These are phyloP conservation scores for Parasteatoda tepidariorum DNA, from an alignment of 1,140 invertebrate genomes.

Conservation along the genomic window DNA sequence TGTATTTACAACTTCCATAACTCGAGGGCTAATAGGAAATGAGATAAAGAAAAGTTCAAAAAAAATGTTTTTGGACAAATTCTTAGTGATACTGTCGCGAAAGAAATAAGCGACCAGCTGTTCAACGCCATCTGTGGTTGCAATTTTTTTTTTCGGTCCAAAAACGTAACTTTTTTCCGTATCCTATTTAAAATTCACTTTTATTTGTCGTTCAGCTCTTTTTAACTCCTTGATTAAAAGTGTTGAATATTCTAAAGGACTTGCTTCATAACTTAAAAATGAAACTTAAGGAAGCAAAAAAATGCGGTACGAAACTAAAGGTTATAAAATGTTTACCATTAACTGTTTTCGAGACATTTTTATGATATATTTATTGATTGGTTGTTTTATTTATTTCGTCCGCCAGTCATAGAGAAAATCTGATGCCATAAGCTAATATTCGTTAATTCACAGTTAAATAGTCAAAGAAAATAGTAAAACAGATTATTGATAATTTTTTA, in stretches of 20 bases:
- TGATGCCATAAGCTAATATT: no score
- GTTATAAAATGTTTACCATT: no score
- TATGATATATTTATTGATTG: no score
- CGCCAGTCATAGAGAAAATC: no score
- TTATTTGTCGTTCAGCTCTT: slow-evolving; percentile 7
- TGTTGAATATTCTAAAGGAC: slow-evolving; percentile 27
- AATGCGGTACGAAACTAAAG: no score
- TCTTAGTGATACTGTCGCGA: slow-evolving; percentile 23
- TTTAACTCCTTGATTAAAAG: slow-evolving; percentile 26
- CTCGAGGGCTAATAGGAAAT: slow-evolving; percentile 48
- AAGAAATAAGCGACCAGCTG: slow-evolving; percentile 49
- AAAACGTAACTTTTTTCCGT: slow-evolving; percentile 31
- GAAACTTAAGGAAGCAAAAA: no score
- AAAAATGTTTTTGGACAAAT: background rate
- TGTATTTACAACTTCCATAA: slow-evolving; percentile 49
- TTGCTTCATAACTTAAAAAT: no score
- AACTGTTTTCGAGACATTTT: no score
- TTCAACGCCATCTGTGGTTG: slow-evolving; percentile 29
- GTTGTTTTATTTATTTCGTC: no score
- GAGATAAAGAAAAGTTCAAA: slow-evolving; percentile 25
- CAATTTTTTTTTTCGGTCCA: slow-evolving; percentile 13
- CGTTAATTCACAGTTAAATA: no score
- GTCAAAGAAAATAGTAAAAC: no score
- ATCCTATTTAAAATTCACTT: slow-evolving; percentile 19
- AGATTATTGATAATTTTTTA: no score